Percentiles rank a stretch among this genome's conserved stretches.
phyloP scores from a whole-genome alignment of 2,888 invertebrate species.

The Ecdyonurus torrentis region DNA sequence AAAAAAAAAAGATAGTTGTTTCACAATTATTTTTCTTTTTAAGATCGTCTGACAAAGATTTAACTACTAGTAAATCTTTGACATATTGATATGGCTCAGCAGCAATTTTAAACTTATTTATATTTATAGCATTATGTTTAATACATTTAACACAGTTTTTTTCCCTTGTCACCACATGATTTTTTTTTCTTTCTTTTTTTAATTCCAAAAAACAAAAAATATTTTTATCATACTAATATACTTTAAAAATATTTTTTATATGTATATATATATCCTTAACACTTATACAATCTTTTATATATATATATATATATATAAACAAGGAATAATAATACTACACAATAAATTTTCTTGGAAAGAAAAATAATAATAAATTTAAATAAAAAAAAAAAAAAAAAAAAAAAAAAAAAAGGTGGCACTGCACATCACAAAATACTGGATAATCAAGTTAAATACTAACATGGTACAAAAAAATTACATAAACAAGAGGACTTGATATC shows the following conservation, averaged over 20 bases:
- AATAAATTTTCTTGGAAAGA: not conserved
- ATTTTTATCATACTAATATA: not conserved
- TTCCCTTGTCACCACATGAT: not conserved
- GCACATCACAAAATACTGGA: constrained; percentile 55
- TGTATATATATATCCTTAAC: no score
- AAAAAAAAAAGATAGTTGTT: not conserved
- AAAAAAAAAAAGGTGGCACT: constrained; percentile 37
- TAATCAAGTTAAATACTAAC: constrained; percentile 39
- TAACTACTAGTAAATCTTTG: not conserved
- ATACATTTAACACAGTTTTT: not conserved
- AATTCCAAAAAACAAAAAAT: not conserved
- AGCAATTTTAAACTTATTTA: not conserved
- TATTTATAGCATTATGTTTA: not conserved
- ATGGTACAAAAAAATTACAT: no score
- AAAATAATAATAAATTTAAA: no score
- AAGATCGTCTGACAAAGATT: not conserved
- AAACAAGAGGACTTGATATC: not conserved
- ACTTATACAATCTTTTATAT: no score
- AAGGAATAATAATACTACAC: not conserved
- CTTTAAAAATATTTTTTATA: constrained; percentile 6
- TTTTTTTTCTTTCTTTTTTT: no score
- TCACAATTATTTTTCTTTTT: not conserved
- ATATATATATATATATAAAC: not conserved
- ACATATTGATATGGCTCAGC: not conserved
- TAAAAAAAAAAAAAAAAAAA: not conserved